These are phyloP conservation scores for Drosophila leontia DNA, from an alignment of 1,140 invertebrate genomes.

Conservation along the genomic window DNA sequence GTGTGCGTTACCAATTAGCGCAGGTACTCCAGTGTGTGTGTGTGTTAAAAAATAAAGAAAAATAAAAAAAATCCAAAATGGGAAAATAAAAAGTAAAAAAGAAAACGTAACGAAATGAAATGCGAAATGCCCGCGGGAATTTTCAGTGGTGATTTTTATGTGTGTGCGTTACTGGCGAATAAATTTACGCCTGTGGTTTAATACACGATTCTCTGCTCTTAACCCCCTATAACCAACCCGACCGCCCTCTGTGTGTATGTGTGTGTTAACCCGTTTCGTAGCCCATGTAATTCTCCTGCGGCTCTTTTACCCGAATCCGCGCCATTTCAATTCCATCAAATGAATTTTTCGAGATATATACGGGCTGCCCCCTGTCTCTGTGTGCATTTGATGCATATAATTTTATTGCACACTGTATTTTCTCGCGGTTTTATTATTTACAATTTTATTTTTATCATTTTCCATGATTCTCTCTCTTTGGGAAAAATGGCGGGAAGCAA, in stretches of 20 bases:
- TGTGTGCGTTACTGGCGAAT: slow-evolving; percentile 49
- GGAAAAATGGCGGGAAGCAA: slow-evolving; percentile 60
- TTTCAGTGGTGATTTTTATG: slow-evolving; percentile 64
- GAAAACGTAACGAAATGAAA: slow-evolving; percentile 27
- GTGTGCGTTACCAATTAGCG: slow-evolving; percentile 61
- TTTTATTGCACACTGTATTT: slow-evolving; percentile 69
- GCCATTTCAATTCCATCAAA: slow-evolving; percentile 72
- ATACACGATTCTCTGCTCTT: slow-evolving; percentile 52
- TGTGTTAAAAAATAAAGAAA: slow-evolving; percentile 14
- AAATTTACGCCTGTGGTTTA: slow-evolving; percentile 82
- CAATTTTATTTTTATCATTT: slow-evolving; percentile 67
- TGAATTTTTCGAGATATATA: slow-evolving; percentile 43
- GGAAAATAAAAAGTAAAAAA: slow-evolving; percentile 5
- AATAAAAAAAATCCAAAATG: slow-evolving; percentile 14
- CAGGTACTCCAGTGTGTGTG: slow-evolving; percentile 10
- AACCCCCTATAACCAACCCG: background rate
- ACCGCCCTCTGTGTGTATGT: background rate
- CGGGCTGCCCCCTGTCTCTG: slow-evolving; percentile 3
- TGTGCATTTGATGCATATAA: slow-evolving; percentile 75
- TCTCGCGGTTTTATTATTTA: slow-evolving; percentile 80
- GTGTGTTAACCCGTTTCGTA: slow-evolving; percentile 8
- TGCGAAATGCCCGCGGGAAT: slow-evolving; percentile 67
- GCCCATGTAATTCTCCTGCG: slow-evolving; percentile 39
- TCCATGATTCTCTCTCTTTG: slow-evolving; percentile 48
- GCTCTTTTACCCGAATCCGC: slow-evolving; percentile 36